Evolutionary conservation across 2,888 invertebrate genomes (phyloP).

Genomic region (Anticlea derivata): DNA sequence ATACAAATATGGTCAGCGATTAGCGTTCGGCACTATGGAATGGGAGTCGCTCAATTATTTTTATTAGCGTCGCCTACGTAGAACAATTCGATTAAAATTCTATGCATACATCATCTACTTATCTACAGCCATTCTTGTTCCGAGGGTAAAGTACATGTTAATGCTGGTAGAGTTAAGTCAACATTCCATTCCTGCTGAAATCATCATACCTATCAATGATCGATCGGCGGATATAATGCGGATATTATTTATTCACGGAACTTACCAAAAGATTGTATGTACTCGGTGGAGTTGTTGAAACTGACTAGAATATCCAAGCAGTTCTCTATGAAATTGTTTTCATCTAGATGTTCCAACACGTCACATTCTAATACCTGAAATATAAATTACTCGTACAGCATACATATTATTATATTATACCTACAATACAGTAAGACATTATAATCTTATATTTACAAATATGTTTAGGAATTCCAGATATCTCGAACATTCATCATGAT

Average conservation of each 20-base stretch:
- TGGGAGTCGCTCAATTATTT: slow-evolving; percentile 24
- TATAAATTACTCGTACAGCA: too few species aligned
- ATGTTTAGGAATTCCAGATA: too few species aligned
- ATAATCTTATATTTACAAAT: too few species aligned
- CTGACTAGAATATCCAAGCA: slow-evolving; percentile 67
- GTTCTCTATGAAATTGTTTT: slow-evolving; percentile 60
- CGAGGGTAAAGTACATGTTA: slow-evolving; percentile 3
- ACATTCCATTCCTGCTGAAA: slow-evolving; percentile 1
- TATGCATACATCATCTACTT: slow-evolving; percentile 15
- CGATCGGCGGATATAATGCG: too few species aligned
- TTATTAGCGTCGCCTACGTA: slow-evolving; percentile 25
- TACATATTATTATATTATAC: too few species aligned
- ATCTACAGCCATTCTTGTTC: slow-evolving; percentile 13
- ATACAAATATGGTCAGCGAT: slow-evolving; percentile 26
- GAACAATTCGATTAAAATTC: slow-evolving; percentile 32
- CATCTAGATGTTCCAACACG: slow-evolving; percentile 57
- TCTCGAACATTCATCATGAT: too few species aligned
- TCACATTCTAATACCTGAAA: slow-evolving; percentile 66
- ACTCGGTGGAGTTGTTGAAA: slow-evolving; percentile 61
- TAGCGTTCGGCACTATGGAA: slow-evolving; percentile 13
- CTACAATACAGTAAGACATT: too few species aligned
- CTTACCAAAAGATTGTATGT: slow-evolving; percentile 61
- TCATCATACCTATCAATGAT: too few species aligned
- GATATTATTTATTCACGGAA: slow-evolving; percentile 9
- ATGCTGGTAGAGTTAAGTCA: neutral